A percentile compares a stretch with the other conserved stretches of the same genome.
Conservation (phyloP, 2,113 vertebrate genomes). For the Ceyx margarethae region DNA sequence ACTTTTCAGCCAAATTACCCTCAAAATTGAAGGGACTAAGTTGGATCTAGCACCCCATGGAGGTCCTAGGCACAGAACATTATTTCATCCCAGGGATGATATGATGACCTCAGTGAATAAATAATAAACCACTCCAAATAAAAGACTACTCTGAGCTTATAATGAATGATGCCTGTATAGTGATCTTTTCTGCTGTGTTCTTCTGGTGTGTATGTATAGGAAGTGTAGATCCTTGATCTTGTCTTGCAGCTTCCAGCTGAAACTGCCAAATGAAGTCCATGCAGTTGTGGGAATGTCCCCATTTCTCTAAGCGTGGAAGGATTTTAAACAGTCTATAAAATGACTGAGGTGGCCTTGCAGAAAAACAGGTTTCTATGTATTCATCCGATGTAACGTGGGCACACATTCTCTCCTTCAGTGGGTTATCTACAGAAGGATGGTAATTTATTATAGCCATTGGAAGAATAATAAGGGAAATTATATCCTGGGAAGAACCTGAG, state of each 20-base stretch:
- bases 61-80: background rate
- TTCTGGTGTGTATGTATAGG: background rate
- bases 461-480: slow-evolving; percentile 51
- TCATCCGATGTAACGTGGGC: background rate
- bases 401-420: background rate
- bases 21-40: background rate
- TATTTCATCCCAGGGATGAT: background rate
- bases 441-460: slow-evolving; percentile 14
- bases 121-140: background rate
- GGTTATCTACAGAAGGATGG: slow-evolving; percentile 1
- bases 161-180: slow-evolving; percentile 27
- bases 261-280: slow-evolving; percentile 21
- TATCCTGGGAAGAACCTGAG: slow-evolving; percentile 12
- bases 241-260: background rate
- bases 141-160: background rate
- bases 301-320: background rate
- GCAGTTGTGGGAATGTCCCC: background rate
- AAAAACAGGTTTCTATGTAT: background rate
- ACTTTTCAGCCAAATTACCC: background rate
- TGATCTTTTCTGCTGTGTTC: background rate
- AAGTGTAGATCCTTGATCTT: slow-evolving; percentile 4
- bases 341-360: background rate
- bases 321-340: slow-evolving; percentile 17
- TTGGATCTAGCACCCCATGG: background rate
- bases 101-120: background rate